Evolutionary conservation across 2,113 vertebrate genomes (phyloP).

Genomic region (Cichladusa arquata): DNA sequence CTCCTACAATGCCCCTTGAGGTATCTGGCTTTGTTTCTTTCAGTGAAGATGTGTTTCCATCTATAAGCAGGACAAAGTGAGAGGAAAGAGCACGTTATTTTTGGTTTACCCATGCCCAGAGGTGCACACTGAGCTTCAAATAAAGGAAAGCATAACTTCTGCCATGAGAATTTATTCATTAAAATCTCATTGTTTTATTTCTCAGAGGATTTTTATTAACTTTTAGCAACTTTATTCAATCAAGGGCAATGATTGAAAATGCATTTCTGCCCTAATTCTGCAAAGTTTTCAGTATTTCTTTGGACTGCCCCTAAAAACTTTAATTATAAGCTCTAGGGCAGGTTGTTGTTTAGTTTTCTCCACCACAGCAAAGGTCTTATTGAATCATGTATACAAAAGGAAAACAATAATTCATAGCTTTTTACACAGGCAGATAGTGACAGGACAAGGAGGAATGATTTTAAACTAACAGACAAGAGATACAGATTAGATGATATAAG

Average conservation of each 20-base stretch:
- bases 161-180: conserved; percentile 52
- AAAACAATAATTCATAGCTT: background rate
- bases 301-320: background rate
- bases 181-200: conserved; percentile 56
- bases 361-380: background rate
- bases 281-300: background rate
- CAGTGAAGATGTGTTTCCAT: background rate
- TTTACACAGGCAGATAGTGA: background rate
- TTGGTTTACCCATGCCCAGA: background rate
- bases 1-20: background rate
- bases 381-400: background rate
- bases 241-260: conserved; percentile 8
- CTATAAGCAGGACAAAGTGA: background rate
- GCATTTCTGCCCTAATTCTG: conserved; percentile 24
- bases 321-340: background rate
- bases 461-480: background rate
- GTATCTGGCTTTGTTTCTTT: background rate
- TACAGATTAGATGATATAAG: background rate
- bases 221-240: conserved; percentile 19
- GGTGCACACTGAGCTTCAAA: background rate
- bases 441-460: background rate
- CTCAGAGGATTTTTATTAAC: conserved; percentile 56
- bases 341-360: background rate
- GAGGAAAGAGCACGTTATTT: background rate
- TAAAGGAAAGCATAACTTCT: background rate